These are phyloP conservation scores for Glyphotaelius pellucidus DNA, from an alignment of 2,888 invertebrate species.

Conservation along the genomic window DNA sequence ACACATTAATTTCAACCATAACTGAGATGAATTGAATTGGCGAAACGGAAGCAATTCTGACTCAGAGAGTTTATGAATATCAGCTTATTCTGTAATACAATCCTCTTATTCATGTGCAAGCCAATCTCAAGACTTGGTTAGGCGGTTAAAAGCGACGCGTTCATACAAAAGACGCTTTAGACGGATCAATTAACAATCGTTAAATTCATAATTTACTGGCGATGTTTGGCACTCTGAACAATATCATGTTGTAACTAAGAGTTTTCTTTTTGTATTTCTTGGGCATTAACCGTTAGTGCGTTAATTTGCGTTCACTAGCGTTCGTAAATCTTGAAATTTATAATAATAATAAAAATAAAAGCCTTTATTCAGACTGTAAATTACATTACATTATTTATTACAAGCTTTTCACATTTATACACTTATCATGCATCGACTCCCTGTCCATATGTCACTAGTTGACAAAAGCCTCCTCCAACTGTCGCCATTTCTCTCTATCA, in stretches of 20 bases:
- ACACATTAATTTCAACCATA: constrained; percentile 2
- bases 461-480: too few species aligned
- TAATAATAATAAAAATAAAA: too few species aligned
- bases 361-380: too few species aligned
- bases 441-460: too few species aligned
- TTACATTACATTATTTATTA: too few species aligned
- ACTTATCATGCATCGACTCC: too few species aligned
- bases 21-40: constrained; percentile 9
- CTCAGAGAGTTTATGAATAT: constrained; percentile 22
- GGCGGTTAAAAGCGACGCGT: not conserved
- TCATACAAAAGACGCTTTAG: not conserved
- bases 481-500: too few species aligned
- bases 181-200: not conserved
- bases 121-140: not conserved
- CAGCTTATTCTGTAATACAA: not conserved
- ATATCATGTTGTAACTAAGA: not conserved
- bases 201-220: not conserved
- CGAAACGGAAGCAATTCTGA: constrained; percentile 24
- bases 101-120: not conserved
- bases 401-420: too few species aligned
- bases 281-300: too few species aligned
- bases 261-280: too few species aligned
- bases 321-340: too few species aligned
- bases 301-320: too few species aligned
- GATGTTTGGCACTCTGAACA: not conserved